Base-by-base conservation (phyloP, 1,140 invertebrate genomes). In the Harpegnathos saltator region DNA sequence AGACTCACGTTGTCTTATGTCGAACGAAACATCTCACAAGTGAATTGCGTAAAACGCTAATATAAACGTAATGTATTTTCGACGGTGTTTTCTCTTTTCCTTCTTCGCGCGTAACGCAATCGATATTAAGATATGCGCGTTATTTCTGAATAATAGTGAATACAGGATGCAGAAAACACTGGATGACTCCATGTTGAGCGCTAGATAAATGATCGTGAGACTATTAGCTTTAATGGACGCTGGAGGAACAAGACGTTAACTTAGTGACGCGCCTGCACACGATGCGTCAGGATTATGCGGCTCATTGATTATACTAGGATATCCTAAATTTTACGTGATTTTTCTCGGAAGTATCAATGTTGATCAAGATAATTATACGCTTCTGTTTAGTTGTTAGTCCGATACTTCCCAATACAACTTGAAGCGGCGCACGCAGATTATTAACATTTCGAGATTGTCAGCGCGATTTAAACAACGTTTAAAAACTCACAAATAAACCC, bases 281-380 rank as follows among this genome's bases (percentile, higher is more conserved):
- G 5, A n/a, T 38, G 48, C 4, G n/a, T 24, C 33, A 50, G 65
- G 9, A 65, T 52, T 65, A 65, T 61, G 9, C 1, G n/a, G n/a
- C 12, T 73, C 17, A 44, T 74, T 17, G 61, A 74, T 61, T 61
- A 62, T 38, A 78, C 14, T n/a, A 68, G 5, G 17, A 62, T 74
- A 2, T 38, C 0, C 54, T 54, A 63, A 12, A 44, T 78, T n/a
- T 19, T 54, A 24, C 12, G 24, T 7, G 33, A 24, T 24, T 12
- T 68, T 69, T 3, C 15, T 26, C n/a, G 24, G 38, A 44, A 9
- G 38, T 44, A 44, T 44, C 38, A 9, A 44, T 44, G 9, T 11
- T 33, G 1, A 33, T 33, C 33, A 7, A 7, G 33, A 9, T 44
- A 44, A 44, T 44, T 44, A 33, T 3, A 33, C 5, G 29, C 38